phyloP scores from a whole-genome alignment of 2,797 vertebrate genomes.

The Pangasius mekongensis region DNA sequence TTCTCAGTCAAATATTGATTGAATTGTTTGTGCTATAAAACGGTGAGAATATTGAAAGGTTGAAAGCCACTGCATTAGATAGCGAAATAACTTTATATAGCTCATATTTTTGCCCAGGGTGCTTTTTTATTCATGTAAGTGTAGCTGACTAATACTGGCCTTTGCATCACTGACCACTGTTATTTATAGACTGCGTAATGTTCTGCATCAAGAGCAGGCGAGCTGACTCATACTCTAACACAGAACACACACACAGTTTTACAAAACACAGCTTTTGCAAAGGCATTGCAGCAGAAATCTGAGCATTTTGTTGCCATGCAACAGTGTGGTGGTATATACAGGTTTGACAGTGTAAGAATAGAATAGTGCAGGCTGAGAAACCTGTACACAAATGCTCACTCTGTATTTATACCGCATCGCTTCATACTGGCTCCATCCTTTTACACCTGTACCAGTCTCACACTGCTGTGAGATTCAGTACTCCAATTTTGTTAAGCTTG shows the following conservation, averaged over 20 bases:
- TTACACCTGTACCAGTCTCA: neutral
- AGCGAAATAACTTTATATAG: neutral
- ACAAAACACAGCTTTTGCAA: neutral
- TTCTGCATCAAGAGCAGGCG: neutral
- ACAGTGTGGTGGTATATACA: neutral
- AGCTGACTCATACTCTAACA: neutral
- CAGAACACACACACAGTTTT: neutral
- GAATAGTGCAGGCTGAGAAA: neutral
- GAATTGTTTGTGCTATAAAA: neutral
- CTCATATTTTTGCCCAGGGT: neutral
- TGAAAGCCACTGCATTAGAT: neutral
- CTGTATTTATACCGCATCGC: neutral
- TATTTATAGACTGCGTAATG: constrained; percentile 3
- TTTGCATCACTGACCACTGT: neutral
- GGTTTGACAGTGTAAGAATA: neutral
- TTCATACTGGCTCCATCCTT: neutral
- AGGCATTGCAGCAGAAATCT: neutral
- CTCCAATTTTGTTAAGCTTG: neutral
- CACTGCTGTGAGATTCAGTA: neutral
- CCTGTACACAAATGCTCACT: neutral
- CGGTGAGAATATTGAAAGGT: neutral
- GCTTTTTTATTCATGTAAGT: neutral
- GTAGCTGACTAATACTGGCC: constrained; percentile 9
- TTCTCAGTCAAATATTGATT: neutral
- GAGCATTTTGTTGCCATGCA: constrained; percentile 1